Evolutionary conservation across 2,888 invertebrate genomes (phyloP).

Genomic region (Rotaria magnacalcarata): DNA sequence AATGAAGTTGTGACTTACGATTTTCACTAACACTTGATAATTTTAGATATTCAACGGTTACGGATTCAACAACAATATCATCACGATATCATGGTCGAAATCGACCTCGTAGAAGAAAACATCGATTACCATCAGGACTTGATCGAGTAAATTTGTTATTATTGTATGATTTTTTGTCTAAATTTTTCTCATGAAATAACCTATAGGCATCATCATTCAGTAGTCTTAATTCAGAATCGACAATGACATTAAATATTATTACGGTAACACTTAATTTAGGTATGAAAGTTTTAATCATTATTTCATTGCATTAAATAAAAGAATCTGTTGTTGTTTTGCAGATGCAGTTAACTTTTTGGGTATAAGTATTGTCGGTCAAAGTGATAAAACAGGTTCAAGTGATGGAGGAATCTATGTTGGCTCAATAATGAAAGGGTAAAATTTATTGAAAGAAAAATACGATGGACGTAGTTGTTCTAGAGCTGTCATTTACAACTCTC

Average conservation of each 20-base stretch:
- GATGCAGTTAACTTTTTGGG: conserved; percentile 69
- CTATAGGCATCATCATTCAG: conserved; percentile 39
- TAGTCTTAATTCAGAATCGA: conserved; percentile 40
- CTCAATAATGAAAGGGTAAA: conserved; percentile 91
- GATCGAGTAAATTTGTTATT: not conserved
- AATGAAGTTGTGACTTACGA: not conserved
- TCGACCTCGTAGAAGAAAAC: conserved; percentile 42
- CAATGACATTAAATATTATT: conserved; percentile 46
- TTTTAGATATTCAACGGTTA: not conserved
- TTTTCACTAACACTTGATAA: not conserved
- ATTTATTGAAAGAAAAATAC: too few species aligned
- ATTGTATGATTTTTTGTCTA: not conserved
- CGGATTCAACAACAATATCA: conserved; percentile 26
- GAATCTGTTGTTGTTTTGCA: not conserved
- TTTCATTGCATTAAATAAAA: not conserved
- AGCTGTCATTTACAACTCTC: too few species aligned
- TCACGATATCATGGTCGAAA: conserved; percentile 43
- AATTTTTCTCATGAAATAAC: not conserved
- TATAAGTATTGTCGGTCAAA: conserved; percentile 96
- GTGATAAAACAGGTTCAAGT: conserved; percentile 72
- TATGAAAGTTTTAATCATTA: not conserved
- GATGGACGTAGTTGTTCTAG: too few species aligned
- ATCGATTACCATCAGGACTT: conserved; percentile 37
- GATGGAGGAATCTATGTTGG: conserved; percentile 83
- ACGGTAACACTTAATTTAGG: conserved; percentile 46